phyloP scores from a whole-genome alignment of 1,140 invertebrate genomes.

The Aplysia californica region DNA sequence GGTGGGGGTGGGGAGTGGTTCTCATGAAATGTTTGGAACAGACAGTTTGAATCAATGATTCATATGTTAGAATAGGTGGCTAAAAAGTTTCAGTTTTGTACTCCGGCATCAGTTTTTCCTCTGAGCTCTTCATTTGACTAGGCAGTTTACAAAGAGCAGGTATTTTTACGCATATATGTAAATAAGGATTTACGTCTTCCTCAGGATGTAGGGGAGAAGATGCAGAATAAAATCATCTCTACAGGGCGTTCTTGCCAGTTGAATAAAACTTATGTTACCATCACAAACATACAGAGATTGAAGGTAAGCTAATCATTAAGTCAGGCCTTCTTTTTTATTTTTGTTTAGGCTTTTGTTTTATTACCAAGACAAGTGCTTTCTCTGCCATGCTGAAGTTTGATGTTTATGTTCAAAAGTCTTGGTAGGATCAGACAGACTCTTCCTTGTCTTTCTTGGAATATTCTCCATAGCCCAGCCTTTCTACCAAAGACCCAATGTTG shows the following conservation, averaged over 20 bases:
- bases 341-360: too few relatives aligned
- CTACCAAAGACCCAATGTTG: too few relatives aligned
- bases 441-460: neutral
- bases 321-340: too few relatives aligned
- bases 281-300: slow-evolving; percentile 13
- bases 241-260: neutral
- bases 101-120: neutral
- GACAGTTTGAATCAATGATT: slow-evolving; percentile 1
- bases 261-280: slow-evolving; percentile 11
- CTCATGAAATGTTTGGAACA: too few relatives aligned
- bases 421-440: neutral
- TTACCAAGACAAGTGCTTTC: too few relatives aligned
- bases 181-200: neutral
- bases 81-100: neutral
- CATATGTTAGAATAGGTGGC: neutral
- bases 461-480: too few relatives aligned
- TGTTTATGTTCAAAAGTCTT: neutral
- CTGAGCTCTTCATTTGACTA: neutral
- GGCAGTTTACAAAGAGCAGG: neutral
- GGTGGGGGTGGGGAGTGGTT: too few relatives aligned
- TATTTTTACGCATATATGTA: neutral
- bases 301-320: slow-evolving; percentile 3
- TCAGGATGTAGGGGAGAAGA: slow-evolving; percentile 22
- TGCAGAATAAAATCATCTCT: neutral
- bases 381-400: neutral